Conservation (phyloP, 2,113 vertebrate genomes). For the Lophochroa leadbeateri region DNA sequence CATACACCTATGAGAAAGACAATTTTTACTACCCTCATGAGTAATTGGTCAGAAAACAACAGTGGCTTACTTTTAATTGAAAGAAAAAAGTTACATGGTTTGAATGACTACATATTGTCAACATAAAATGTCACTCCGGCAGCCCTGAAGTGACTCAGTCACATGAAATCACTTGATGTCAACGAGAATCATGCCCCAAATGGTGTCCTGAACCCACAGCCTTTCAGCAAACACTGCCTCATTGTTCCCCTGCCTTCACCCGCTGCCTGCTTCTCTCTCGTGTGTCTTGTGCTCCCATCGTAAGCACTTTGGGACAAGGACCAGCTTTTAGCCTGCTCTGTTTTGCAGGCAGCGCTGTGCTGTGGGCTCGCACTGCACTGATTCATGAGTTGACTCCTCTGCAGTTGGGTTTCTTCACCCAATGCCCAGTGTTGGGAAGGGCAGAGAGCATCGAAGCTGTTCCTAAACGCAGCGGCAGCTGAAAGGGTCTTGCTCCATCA, state of each 20-base stretch:
- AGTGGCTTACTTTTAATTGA: not conserved
- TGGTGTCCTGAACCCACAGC: slow-evolving; percentile 14
- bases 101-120: not conserved
- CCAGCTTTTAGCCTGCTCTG: not conserved
- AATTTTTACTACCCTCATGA: not conserved
- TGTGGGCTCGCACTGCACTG: not conserved
- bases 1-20: not conserved
- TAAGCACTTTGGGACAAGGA: slow-evolving; percentile 18
- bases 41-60: not conserved
- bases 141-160: too few relatives aligned
- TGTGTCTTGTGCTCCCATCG: not conserved
- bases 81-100: not conserved
- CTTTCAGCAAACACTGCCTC: not conserved
- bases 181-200: too few relatives aligned
- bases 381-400: not conserved
- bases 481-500: fast-evolving
- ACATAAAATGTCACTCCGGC: not conserved
- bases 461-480: not conserved
- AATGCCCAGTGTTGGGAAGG: not conserved
- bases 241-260: not conserved
- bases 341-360: not conserved
- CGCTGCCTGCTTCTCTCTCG: not conserved
- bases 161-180: too few relatives aligned
- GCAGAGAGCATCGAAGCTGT: not conserved
- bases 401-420: not conserved